phyloP scores from a whole-genome alignment of 2,888 invertebrate genomes.

The Noctuana brunneofusca region DNA sequence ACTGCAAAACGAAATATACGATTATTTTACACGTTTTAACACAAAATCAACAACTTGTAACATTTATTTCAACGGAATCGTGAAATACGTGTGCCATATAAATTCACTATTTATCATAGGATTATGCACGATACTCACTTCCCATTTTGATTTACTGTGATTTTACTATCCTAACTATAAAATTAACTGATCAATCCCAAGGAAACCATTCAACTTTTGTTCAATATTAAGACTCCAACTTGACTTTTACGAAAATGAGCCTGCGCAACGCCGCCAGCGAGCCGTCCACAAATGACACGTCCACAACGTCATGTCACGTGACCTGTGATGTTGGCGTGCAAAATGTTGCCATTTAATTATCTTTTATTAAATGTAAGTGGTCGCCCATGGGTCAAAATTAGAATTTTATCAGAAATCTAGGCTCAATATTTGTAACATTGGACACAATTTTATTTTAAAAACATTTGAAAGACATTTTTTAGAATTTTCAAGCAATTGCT shows the following conservation, averaged over 20 bases:
- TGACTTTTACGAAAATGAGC: conserved; percentile 77
- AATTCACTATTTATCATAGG: conserved; percentile 67
- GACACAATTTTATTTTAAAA: no score
- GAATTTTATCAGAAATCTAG: no score
- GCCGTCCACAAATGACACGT: conserved; percentile 82
- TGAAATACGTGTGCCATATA: conserved; percentile 59
- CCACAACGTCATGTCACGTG: conserved; percentile 86
- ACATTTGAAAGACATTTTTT: no score
- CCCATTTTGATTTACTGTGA: conserved; percentile 84
- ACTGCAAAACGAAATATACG: conserved; percentile 86
- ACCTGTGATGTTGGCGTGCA: conserved; percentile 87
- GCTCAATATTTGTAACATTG: no score
- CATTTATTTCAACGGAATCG: conserved; percentile 43
- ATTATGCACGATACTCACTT: conserved; percentile 81
- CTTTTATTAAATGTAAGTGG: not conserved
- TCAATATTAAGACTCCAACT: conserved; percentile 76
- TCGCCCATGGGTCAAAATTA: no score
- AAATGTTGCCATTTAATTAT: conserved; percentile 59
- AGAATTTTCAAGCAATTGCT: no score
- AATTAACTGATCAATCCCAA: conserved; percentile 70
- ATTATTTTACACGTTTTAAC: conserved; percentile 59
- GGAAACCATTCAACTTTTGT: conserved; percentile 82
- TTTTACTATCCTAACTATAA: conserved; percentile 79
- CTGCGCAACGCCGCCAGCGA: conserved; percentile 82
- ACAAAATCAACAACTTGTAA: conserved; percentile 47